Base-by-base conservation (phyloP, 2,888 invertebrate species). In the Antitype chi region DNA sequence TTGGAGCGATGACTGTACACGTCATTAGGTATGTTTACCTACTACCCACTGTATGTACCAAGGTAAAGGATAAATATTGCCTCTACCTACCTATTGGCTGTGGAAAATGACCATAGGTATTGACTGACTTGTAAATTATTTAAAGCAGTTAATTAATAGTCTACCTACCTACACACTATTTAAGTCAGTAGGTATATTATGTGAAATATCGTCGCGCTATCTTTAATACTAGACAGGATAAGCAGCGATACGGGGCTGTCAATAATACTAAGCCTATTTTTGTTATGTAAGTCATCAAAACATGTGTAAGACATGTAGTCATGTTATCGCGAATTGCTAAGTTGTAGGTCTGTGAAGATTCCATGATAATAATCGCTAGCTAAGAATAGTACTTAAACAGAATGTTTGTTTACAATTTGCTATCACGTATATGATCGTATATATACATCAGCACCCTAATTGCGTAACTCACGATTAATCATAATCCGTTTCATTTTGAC, bases 91-190 rank as follows among this genome's bases (percentile, higher is more conserved):
- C 6, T 60, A n/a, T 23, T 57, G 15, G 2, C 9, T 20, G 23
- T n/a, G 60, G 38, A 75, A 67, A 62, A 75, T 75, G 57, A 66
- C 55, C 53, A 68, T 78, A 38, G 38, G 38, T 32, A 73, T 43
- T 73, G 67, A 57, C 55, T 1, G 82, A 67, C 55, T 55, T 67
- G 55, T 63, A 82, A 79, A 82, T 82, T 57, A 82, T 53, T 63
- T 20, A 71, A 70, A 52, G 7, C 15, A 80, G 23, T 81, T 17
- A 60, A 53, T 55, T 67, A 62, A 43, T 62, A 81, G 55, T 55
- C 53, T 60, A 74, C 60, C 59, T 47, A 62, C 59, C 6, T 52
- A n/a, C n/a, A 11, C 13, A 47, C n/a, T 71, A 32, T 52, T 52
- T 20, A n/a, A 20, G 55, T 28, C 23, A 15, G 11, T 38, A 38